Evolutionary conservation across 2,113 vertebrate genomes (phyloP), one percentile per base, ranked within the genome.

Genomic region (Tinamus guttatus): DNA sequence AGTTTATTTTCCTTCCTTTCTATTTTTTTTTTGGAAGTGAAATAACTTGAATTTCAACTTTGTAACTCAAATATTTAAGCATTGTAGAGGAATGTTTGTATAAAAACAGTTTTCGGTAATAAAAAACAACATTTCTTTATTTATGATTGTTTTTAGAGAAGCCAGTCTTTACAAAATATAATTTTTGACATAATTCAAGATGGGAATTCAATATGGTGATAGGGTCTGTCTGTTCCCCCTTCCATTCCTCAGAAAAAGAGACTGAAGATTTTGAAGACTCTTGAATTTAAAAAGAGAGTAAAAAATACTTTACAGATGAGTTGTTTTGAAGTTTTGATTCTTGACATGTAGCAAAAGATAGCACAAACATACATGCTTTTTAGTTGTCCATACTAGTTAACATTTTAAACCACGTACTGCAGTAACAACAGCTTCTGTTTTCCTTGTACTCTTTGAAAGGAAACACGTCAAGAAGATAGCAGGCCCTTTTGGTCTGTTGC

Each of bases 401-500:
- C 62, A 30, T 86, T 69, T 87, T 70, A 81, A 76, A 51, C 8
- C 75, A 38, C 59, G 32, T 65, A 34, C 41, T 43, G 21, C 52
- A 18, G 59, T 91, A 92, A 70, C 40, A 73, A 71, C 59, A 77
- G 62, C 69, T 84, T 92, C 93, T 89, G 73, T 87, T 91, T 92
- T 90, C 81, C 38, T 91, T 76, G 54, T 65, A 25, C 64, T 49
- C 43, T 64, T 85, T 18, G 36, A 92, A 77, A 94, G 58, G 62
- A 85, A 89, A 68, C 27, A 43, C 32, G 38, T 95, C 89, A 94
- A 91, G 88, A 94, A 92, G 45, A 81, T 93, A 91, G 81, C 24
- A 83, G 73, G 60, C 77, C 52, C 13, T 85, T 90, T 60, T 79
- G 47, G 49, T 91, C 54, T 93, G 70, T 95, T 70, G 32, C 62